Evolutionary conservation across 2,797 vertebrate genomes (phyloP).

Genomic region (Microcaecilia unicolor): DNA sequence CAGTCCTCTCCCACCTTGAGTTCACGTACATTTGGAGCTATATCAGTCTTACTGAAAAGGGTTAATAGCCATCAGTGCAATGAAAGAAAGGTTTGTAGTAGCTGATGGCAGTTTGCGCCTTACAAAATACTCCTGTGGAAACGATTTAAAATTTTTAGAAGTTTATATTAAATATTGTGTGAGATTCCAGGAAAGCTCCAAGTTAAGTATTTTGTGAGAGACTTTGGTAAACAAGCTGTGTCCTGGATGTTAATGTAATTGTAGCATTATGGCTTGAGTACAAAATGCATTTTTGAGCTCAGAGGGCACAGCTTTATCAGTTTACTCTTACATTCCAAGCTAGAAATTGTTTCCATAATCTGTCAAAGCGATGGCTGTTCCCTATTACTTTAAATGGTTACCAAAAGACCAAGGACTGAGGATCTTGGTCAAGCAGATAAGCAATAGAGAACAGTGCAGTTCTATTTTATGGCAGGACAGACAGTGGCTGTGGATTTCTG

Average conservation of each 20-base stretch:
- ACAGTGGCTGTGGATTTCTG: too few relatives aligned
- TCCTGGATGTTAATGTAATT: slow-evolving; percentile 16
- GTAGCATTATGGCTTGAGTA: slow-evolving; percentile 10
- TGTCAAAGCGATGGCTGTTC: slow-evolving; percentile 27
- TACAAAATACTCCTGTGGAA: too few relatives aligned
- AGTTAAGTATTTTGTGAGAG: slow-evolving; percentile 41
- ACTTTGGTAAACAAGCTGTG: slow-evolving; percentile 43
- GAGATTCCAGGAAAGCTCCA: slow-evolving; percentile 36
- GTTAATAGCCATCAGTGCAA: too few relatives aligned
- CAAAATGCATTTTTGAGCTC: slow-evolving; percentile 26
- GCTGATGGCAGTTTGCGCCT: too few relatives aligned
- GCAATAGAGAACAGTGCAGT: slow-evolving; percentile 18
- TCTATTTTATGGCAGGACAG: neutral
- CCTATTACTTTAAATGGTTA: slow-evolving; percentile 41
- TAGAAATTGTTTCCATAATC: slow-evolving; percentile 46
- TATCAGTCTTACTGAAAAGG: too few relatives aligned
- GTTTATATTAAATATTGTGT: slow-evolving; percentile 20
- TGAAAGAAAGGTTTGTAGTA: too few relatives aligned
- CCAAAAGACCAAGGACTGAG: slow-evolving; percentile 17
- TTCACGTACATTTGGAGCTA: too few relatives aligned
- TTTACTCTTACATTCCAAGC: slow-evolving; percentile 28
- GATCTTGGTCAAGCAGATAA: slow-evolving; percentile 12
- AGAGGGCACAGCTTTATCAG: slow-evolving; percentile 41
- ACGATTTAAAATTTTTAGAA: slow-evolving; percentile 28
- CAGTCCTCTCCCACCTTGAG: too few relatives aligned